Evolutionary conservation across 2,797 vertebrate species (phyloP), one percentile per base, ranked within the genome.

Genomic region (Anniella stebbinsi): DNA sequence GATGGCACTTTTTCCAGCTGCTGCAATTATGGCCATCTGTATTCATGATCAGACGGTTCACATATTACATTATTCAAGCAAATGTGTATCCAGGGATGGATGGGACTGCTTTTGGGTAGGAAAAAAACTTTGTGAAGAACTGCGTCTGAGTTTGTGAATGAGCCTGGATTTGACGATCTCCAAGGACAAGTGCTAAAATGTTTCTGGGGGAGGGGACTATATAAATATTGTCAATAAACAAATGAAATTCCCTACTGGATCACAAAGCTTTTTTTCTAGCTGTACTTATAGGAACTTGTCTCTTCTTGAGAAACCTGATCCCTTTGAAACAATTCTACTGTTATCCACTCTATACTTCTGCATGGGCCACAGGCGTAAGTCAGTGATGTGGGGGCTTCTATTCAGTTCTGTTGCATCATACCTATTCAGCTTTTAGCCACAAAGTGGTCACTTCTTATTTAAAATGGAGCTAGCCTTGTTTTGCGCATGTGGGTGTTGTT

Each of bases 381-480:
- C 51, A n/a, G 30, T 57, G 51, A 33, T n/a, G 5, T 80, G 48
- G 6, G 2, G 21, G n/a, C 80, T 67, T 67, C 30, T 80, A 3
- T n/a, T 15, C 48, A 17, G 15, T 80, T 54, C 30, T 83, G 28
- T 28, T 30, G 41, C 63, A 84, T 70, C 67, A 41, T 54, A n/a
- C 9, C 48, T 80, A 12, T 54, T 51, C 28, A 80, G 28, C 38
- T 48, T 45, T 25, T 92, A 51, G 86, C 21, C 28, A 67, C 15
- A 91, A 78, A 18, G 80, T 57, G 54, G 80, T 2, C 36, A 5
- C 78, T 92, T 38, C 1, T 84, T 80, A 90, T 88, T 91, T 87
- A 70, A 81, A 25, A 51, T 45, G 8, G 85, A 90, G 51, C 11
- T 88, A 69, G 10, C 86, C 88, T 67, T 48, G 82, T 2, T 92